Evolutionary conservation across 2,888 invertebrate genomes (phyloP), one percentile per base, ranked within the genome.

Genomic region (Brachyptera putata): DNA sequence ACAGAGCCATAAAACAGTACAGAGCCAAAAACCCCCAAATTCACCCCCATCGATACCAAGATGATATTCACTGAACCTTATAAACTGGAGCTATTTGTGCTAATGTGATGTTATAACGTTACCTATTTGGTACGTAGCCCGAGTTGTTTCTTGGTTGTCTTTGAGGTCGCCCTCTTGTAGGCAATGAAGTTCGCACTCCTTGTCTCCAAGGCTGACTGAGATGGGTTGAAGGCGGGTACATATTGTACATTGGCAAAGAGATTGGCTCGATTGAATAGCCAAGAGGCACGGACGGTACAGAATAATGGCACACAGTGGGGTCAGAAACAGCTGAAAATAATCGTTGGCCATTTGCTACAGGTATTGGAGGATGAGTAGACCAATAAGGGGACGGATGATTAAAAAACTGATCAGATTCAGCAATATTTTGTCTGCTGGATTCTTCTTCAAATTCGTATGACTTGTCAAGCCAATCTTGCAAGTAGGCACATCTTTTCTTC

Each of bases 181-280:
- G 30, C 3, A 41, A 11, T 11, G 39, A 14, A 4, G 16, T 26
- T 13, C 22, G 34, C 1, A 13, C 18, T 16, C 30, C 16, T 13
- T 16, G 16, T 30, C 39, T 36, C 14, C 56, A 16, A 1, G 25
- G 18, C 16, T 34, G n/a, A 16, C 22, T 34, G 5, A 9, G 56
- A 16, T 21, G n/a, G 3, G 34, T n/a, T 5, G 71, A 60, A 11
- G 75, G 76, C 70, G 79, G 83, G 68, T 81, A 81, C 7, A 80
- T 72, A 3, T 83, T 81, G 65, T 84, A 79, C 66, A 82, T 76
- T 14, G 86, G 85, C 64, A 86, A 73, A 7, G 85, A 84, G 73
- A 83, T 77, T 0, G 86, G 84, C 70, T 85, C 85, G 61, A 80
- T 74, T 3, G 80, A 72, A 64, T 76, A 80, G 1, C 78, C 76